phyloP scores from a whole-genome alignment of 2,113 vertebrate species.

The Mormyrus lacerda region DNA sequence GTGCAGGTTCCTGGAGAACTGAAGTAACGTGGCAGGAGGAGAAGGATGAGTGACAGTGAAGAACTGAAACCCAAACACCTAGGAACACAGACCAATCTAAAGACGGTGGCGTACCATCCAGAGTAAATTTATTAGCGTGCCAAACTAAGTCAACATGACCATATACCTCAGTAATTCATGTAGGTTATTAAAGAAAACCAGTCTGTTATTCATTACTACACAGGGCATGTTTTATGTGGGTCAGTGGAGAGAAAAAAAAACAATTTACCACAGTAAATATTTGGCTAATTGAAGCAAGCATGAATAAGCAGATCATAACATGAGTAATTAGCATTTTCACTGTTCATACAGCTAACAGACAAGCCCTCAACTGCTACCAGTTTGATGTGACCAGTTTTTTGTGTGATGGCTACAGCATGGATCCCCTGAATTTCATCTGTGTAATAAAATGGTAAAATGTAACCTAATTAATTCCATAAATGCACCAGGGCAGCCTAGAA shows the following conservation, averaged over 20 bases:
- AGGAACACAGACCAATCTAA: not conserved
- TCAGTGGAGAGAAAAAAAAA: not conserved
- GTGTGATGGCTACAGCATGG: slow-evolving; percentile 6
- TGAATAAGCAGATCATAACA: slow-evolving; percentile 9
- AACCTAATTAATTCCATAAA: slow-evolving; percentile 21
- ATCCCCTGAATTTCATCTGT: slow-evolving; percentile 6
- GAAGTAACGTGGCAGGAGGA: not conserved
- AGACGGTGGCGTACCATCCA: not conserved
- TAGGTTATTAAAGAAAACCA: slow-evolving; percentile 9
- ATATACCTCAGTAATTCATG: slow-evolving; percentile 23
- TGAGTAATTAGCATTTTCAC: not conserved
- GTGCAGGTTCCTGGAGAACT: not conserved
- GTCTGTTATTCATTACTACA: slow-evolving; percentile 1
- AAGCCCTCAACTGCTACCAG: not conserved
- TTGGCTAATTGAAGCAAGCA: slow-evolving; percentile 3
- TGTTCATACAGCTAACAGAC: not conserved
- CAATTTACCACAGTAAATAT: slow-evolving; percentile 6
- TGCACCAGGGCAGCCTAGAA: slow-evolving; percentile 29
- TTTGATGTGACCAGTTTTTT: not conserved
- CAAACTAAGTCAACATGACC: slow-evolving; percentile 16
- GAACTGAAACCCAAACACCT: not conserved
- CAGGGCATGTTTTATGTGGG: not conserved
- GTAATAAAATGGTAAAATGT: slow-evolving; percentile 4
- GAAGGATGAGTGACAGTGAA: not conserved
- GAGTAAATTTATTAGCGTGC: slow-evolving; percentile 24